phyloP scores from a whole-genome alignment of 1,140 invertebrate genomes.

The roundworm (Caenorhabditis elegans) region WBcel235 BX284604.4:3857501-3858000 shows the following conservation, averaged over 20 bases:
- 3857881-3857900: background rate
- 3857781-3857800: slow-evolving; percentile 10
- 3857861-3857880: slow-evolving; percentile 3
- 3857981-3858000: no score
- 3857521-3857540: no score
- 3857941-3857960: no score
- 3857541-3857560: slow-evolving; percentile 27
- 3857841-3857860: slow-evolving; percentile 45
- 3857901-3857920: background rate
- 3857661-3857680: background rate
- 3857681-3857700: background rate
- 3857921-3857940: no score
- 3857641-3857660: background rate
- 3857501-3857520: background rate
- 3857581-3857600: slow-evolving; percentile 16
- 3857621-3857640: slow-evolving; percentile 18
- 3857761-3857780: slow-evolving; percentile 58
- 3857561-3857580: background rate
- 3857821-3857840: slow-evolving; percentile 13
- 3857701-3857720: slow-evolving; percentile 75
- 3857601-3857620: slow-evolving; percentile 24
- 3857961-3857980: no score
- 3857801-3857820: background rate
- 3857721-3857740: slow-evolving; percentile 91
- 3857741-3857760: slow-evolving; percentile 73